phyloP scores from a whole-genome alignment of 2,113 vertebrate genomes.

The Silurus meridionalis region DNA sequence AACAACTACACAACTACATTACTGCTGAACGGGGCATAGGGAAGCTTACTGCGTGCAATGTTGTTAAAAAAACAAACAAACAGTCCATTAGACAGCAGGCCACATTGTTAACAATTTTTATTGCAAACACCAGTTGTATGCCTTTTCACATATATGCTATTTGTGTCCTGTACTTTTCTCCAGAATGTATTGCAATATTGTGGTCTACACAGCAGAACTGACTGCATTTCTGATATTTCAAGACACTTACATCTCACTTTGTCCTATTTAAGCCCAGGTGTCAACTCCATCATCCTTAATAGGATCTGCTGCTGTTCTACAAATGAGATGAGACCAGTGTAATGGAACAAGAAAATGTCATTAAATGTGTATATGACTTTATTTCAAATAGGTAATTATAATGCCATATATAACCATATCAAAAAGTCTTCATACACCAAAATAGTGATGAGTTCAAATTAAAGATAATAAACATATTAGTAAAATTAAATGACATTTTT shows the following conservation, averaged over 20 bases:
- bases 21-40: constrained; percentile 50
- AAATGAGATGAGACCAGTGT: constrained; percentile 18
- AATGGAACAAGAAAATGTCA: constrained; percentile 11
- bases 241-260: not conserved
- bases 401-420: not conserved
- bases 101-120: too few species aligned
- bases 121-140: not conserved
- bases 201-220: not conserved
- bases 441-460: not conserved
- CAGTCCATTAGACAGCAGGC: not conserved
- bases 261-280: constrained; percentile 20
- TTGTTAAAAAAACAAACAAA: constrained; percentile 44
- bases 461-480: not conserved
- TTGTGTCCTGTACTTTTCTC: not conserved
- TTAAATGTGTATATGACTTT: constrained; percentile 38
- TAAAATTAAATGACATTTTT: not conserved
- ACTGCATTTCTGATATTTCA: not conserved
- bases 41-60: constrained; percentile 25
- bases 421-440: not conserved
- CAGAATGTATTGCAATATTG: not conserved
- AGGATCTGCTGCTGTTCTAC: constrained; percentile 24
- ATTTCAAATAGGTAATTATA: constrained; percentile 16
- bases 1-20: constrained; percentile 44
- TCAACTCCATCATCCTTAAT: constrained; percentile 35
- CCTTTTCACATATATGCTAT: not conserved